A percentile compares a stretch with the other conserved stretches of the same genome.
phyloP scores from a whole-genome alignment of 2,888 invertebrate genomes.

The Thecocarcelia acutangulata region DNA sequence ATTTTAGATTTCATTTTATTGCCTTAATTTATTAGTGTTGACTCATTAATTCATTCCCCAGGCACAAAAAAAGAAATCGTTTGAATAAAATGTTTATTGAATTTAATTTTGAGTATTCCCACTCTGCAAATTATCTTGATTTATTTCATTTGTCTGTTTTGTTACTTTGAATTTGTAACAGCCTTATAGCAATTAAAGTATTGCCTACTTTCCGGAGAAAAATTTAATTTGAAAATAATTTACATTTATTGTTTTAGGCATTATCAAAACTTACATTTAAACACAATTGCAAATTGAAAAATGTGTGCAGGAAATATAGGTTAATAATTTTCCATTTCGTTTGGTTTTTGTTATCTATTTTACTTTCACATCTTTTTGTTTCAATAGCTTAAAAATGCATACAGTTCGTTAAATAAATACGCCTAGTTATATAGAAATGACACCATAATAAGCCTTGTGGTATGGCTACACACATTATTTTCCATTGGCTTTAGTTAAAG shows the following conservation, averaged over 20 bases:
- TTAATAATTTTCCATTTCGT: constrained; percentile 54
- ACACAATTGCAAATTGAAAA: constrained; percentile 13
- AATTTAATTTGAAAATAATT: constrained; percentile 53
- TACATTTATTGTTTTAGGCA: constrained; percentile 32
- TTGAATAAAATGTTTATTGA: not conserved
- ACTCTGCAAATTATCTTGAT: not conserved
- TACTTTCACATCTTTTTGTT: not conserved
- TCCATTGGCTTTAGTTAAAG: constrained; percentile 22
- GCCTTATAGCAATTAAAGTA: constrained; percentile 9
- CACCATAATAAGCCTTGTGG: constrained; percentile 55
- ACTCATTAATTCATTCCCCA: not conserved
- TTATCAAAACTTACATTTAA: not conserved
- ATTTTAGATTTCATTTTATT: not conserved
- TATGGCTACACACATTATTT: constrained; percentile 37
- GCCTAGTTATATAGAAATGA: constrained; percentile 25
- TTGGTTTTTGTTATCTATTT: constrained; percentile 43
- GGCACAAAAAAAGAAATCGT: not conserved
- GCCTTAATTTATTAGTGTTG: not conserved
- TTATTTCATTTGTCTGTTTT: not conserved
- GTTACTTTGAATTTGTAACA: not conserved
- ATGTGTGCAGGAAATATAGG: constrained; percentile 39
- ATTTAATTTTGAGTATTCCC: not conserved
- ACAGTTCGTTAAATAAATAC: constrained; percentile 15
- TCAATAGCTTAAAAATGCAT: constrained; percentile 18
- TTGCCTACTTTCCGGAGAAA: constrained; percentile 21